Evolutionary conservation across 2,113 vertebrate species (phyloP), one percentile per base, ranked within the genome.

Genomic region (Halichoerus grypus): DNA sequence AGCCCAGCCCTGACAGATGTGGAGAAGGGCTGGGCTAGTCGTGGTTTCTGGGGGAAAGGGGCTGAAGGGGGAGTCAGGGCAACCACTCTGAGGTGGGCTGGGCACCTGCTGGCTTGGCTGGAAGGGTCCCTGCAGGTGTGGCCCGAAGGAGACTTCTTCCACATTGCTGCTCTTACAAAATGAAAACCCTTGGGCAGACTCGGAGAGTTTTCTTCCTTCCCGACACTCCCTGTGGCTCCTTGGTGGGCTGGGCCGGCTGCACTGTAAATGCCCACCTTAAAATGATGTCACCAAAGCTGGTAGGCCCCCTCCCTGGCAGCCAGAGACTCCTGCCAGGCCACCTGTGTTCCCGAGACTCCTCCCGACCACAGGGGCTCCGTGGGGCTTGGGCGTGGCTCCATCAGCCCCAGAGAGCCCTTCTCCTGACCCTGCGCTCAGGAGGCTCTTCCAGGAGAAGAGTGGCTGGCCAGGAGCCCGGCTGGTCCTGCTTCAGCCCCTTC

Each of bases 61-160:
- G 13, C 22, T 5, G 0, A 6, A 69, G n/a, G n/a, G 24, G 21
- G 7, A 9, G 4, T 11, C 21, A 5, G 31, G 57, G 22, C 1
- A 4, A 63, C 42, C 31, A 13, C 28, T 15, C 22, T 1, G 49
- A 59, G 31, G 53, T 7, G n/a, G 31, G 81, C 55, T 57, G 39
- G n/a, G 16, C 51, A 39, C 8, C 39, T 26, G n/a, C 7, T 5
- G 11, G 61, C 24, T 49, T 12, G 33, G 39, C 63, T 18, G 63
- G 63, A 13, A 46, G 63, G 55, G 22, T 2, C 46, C 26, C 89
- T 16, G 13, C 1, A 46, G 31, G n/a, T n/a, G 0, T 19, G 39
- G 69, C 74, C 22, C 19, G 0, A 36, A 46, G 36, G 65, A 80
- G 21, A 53, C 2, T 13, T 79, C 72, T 53, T 51, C 31, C 28